Evolutionary conservation across 1,140 invertebrate genomes (phyloP), one percentile per base, ranked within the genome.

Genomic region (Nephotettix cincticeps): DNA sequence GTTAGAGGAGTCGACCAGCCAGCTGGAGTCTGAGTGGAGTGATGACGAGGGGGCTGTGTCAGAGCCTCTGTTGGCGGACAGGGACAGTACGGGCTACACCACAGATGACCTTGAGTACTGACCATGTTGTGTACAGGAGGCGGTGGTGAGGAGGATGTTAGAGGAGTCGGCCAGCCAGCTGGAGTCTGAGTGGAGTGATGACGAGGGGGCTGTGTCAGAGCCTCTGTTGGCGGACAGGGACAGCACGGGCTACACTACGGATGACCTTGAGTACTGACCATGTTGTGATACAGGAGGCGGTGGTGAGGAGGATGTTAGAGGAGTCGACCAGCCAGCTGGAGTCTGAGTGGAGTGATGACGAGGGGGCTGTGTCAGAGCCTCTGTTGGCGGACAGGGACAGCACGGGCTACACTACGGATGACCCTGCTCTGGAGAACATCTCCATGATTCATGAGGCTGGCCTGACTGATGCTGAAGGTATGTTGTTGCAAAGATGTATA

Each of bases 31-130:
- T 28, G 92, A 92, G 78, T 93, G 91, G 91, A 92, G 89, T 72
- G 89, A 90, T 67, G 86, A 84, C 71, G 84, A 83, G 74, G 87
- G 85, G 17, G 89, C 88, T 58, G 88, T 88, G 4, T 82, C 81
- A 0, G 84, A 85, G 70, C 85, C 84, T 25, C 74, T 85, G 9
- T 76, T 85, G 3, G 83, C 81, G 65, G 85, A 86, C 72, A 78
- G 83, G 25, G 90, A 92, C 79, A 91, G 89, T 47, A 91, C 90
- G 1, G 91, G 91, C 0, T 93, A 93, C 79, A 91, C 90, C 14
- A 93, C 90, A 0, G 91, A 93, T 80, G 92, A 93, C 80, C 90
- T n/a, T n/a, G n/a, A n/a, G n/a, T n/a, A n/a, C n/a, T n/a, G n/a
- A n/a, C n/a, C n/a, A n/a, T n/a, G n/a, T n/a, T n/a, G n/a, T n/a